phyloP scores from a whole-genome alignment of 2,113 vertebrate species.

The Neogobius melanostomus region DNA sequence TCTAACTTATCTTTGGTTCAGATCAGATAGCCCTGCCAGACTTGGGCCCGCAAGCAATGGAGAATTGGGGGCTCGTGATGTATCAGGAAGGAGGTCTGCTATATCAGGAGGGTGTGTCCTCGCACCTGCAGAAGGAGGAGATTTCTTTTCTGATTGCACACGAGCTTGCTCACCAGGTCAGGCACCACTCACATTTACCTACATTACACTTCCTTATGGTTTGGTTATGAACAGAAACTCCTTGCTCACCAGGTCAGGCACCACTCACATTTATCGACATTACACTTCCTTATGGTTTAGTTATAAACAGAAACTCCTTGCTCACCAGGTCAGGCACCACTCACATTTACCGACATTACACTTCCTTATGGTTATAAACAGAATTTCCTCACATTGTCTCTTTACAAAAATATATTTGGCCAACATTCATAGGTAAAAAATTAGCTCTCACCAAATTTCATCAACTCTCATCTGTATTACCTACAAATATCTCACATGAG shows the following conservation, averaged over 20 bases:
- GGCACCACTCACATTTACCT: not conserved
- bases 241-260: slow-evolving; percentile 74
- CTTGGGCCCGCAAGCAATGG: slow-evolving; percentile 62
- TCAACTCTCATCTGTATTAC: not conserved
- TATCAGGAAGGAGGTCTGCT: slow-evolving; percentile 71
- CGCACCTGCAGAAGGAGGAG: slow-evolving; percentile 51
- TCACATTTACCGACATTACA: not conserved
- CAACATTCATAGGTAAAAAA: too few species aligned
- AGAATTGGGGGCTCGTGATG: slow-evolving; percentile 78
- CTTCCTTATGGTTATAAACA: not conserved
- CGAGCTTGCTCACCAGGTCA: slow-evolving; percentile 78
- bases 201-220: not conserved
- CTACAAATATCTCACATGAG: not conserved
- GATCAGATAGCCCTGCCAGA: slow-evolving; percentile 78
- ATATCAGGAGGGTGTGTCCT: slow-evolving; percentile 62
- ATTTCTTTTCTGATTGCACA: slow-evolving; percentile 65
- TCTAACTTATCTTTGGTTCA: slow-evolving; percentile 31
- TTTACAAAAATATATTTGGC: too few species aligned
- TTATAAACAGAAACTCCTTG: not conserved
- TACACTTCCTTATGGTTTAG: not conserved
- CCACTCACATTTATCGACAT: not conserved
- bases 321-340: slow-evolving; percentile 67
- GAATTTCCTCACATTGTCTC: not conserved
- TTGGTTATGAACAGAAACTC: not conserved
- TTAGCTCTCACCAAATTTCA: not conserved